These are phyloP conservation scores for Diachasmimorpha longicaudata DNA, from an alignment of 1,140 invertebrate species.

Conservation along the genomic window DNA sequence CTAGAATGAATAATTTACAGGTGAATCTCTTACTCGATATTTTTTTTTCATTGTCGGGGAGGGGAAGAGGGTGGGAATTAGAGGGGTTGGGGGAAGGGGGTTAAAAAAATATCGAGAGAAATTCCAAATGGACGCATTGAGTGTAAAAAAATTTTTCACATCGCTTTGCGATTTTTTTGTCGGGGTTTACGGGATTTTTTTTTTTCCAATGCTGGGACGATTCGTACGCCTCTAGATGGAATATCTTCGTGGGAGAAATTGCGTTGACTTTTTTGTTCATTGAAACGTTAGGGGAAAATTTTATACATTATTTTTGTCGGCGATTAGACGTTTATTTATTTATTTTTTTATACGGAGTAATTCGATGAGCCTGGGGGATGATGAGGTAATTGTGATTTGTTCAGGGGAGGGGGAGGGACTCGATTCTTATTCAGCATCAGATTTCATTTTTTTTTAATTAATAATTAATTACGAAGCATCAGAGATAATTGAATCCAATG, in stretches of 20 bases:
- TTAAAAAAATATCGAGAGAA: not conserved
- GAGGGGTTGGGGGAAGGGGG: not conserved
- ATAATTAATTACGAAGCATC: not conserved
- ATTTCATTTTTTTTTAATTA: too few relatives aligned
- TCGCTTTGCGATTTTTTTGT: not conserved
- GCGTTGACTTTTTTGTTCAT: too few relatives aligned
- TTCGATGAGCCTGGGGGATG: too few relatives aligned
- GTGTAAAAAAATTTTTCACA: not conserved
- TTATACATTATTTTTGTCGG: not conserved
- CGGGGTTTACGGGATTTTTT: not conserved
- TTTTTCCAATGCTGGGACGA: not conserved
- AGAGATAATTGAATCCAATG: too few relatives aligned
- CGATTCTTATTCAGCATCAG: too few relatives aligned
- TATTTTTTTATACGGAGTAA: not conserved
- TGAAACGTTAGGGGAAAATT: too few relatives aligned
- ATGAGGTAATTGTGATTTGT: too few relatives aligned
- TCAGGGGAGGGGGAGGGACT: too few relatives aligned
- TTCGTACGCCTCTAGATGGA: not conserved
- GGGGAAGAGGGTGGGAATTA: not conserved
- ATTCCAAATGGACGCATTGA: not conserved
- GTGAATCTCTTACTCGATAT: constrained; percentile 3
- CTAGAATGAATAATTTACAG: constrained; percentile 26
- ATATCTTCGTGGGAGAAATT: too few relatives aligned
- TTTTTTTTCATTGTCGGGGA: not conserved
- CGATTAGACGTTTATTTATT: not conserved